Conservation (phyloP, 2,113 vertebrate genomes). For the Hystrix cristata region DNA sequence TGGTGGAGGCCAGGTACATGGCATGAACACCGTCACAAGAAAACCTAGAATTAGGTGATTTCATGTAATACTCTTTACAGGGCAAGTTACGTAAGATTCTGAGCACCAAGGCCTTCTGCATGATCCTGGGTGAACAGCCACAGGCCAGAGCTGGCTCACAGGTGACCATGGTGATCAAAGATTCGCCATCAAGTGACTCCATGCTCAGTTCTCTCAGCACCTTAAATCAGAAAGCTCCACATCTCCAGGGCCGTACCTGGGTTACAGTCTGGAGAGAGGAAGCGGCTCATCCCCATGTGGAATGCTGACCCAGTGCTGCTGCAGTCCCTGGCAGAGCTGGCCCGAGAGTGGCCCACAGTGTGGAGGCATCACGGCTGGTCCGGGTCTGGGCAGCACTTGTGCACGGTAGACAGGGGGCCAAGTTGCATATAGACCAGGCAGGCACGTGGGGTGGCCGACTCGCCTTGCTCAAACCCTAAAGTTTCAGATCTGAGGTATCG, state of each 20-base stretch:
- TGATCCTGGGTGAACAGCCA: neutral
- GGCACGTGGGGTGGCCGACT: neutral
- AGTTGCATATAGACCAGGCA: neutral
- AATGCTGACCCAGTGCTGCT: neutral
- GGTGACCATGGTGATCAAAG: slow-evolving; percentile 60
- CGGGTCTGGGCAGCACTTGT: neutral
- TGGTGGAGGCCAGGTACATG: neutral
- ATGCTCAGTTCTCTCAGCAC: neutral
- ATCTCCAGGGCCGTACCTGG: neutral
- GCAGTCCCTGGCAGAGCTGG: neutral
- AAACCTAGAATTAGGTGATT: neutral
- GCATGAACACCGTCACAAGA: slow-evolving; percentile 81
- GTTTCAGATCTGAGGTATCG: slow-evolving; percentile 61
- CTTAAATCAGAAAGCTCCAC: neutral
- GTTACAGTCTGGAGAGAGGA: neutral
- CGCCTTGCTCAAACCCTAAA: slow-evolving; percentile 34
- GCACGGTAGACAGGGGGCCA: neutral
- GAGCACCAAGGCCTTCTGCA: slow-evolving; percentile 75
- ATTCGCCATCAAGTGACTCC: slow-evolving; percentile 56
- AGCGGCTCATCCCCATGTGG: accelerated
- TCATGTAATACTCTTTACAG: slow-evolving; percentile 53
- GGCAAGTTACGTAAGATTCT: slow-evolving; percentile 59
- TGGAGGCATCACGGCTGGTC: neutral
- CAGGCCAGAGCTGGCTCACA: neutral
- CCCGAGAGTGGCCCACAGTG: neutral